Percentiles rank a stretch among this genome's conserved stretches.
Conservation (phyloP, 2,113 vertebrate genomes). For the Nesoenas mayeri region DNA sequence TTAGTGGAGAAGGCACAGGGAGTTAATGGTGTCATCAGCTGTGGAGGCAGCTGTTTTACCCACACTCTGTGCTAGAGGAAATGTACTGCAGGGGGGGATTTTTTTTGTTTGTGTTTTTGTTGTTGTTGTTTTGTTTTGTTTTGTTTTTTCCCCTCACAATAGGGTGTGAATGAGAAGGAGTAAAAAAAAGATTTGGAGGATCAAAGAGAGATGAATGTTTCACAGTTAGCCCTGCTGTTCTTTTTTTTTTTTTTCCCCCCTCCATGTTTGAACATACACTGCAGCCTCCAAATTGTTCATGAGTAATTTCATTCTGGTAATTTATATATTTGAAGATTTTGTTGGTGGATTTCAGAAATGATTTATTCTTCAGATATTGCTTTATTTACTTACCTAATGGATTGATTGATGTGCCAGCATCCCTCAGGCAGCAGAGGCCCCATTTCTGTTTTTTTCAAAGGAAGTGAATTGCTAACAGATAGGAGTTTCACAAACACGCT, state of each 20-base stretch:
- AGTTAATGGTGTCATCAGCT: constrained; percentile 67
- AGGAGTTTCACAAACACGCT: constrained; percentile 14
- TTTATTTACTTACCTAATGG: constrained; percentile 68
- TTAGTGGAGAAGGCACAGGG: constrained; percentile 35
- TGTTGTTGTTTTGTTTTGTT: rapidly evolving
- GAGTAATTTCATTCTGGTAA: constrained; percentile 34
- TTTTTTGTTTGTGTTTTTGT: no score
- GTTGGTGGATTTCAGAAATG: constrained; percentile 36
- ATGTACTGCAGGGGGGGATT: not conserved
- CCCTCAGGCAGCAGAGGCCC: constrained; percentile 26
- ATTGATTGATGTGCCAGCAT: constrained; percentile 49
- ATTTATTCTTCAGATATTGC: constrained; percentile 65
- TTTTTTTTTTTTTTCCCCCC: not conserved
- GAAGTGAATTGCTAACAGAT: constrained; percentile 27
- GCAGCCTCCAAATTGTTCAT: not conserved
- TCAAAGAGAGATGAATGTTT: not conserved
- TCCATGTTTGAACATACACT: not conserved
- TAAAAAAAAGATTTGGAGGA: not conserved
- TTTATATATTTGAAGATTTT: constrained; percentile 49
- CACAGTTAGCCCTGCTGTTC: not conserved
- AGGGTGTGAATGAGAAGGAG: not conserved
- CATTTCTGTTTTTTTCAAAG: constrained; percentile 4
- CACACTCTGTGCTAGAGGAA: constrained; percentile 52
- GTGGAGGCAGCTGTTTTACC: constrained; percentile 68
- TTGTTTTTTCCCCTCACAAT: not conserved